Conservation (phyloP, 2,113 vertebrate species). For the Calidris pugnax region DNA sequence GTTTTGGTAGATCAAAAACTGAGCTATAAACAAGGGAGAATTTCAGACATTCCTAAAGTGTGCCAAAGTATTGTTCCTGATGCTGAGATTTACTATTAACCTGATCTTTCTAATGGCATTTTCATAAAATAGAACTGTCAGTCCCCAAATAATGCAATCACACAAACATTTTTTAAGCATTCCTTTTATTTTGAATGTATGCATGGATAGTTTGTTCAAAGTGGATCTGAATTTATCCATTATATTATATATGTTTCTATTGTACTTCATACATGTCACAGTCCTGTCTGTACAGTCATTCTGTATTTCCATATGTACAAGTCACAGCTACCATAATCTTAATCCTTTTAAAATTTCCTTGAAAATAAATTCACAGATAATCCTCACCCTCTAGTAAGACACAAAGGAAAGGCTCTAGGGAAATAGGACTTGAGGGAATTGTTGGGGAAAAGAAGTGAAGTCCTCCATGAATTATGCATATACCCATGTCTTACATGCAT, state of each 20-base stretch:
- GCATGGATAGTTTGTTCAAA: background rate
- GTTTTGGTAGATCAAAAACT: background rate
- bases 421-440: background rate
- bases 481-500: background rate
- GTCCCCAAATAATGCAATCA: background rate
- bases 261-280: background rate
- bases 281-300: background rate
- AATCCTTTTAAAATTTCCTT: background rate
- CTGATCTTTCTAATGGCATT: background rate
- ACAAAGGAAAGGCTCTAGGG: background rate
- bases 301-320: background rate
- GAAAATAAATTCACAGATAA: background rate
- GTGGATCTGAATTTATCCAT: background rate
- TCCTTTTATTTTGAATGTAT: background rate
- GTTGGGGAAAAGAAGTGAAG: background rate
- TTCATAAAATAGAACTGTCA: background rate
- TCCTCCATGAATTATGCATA: background rate
- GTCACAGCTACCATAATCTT: background rate
- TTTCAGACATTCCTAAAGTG: background rate
- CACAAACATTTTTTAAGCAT: background rate
- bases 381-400: background rate
- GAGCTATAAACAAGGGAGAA: background rate
- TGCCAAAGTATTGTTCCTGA: background rate
- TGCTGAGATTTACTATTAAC: background rate
- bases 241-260: background rate